Conservation (phyloP, 2,888 invertebrate species). For the Phyto melanocephala region DNA sequence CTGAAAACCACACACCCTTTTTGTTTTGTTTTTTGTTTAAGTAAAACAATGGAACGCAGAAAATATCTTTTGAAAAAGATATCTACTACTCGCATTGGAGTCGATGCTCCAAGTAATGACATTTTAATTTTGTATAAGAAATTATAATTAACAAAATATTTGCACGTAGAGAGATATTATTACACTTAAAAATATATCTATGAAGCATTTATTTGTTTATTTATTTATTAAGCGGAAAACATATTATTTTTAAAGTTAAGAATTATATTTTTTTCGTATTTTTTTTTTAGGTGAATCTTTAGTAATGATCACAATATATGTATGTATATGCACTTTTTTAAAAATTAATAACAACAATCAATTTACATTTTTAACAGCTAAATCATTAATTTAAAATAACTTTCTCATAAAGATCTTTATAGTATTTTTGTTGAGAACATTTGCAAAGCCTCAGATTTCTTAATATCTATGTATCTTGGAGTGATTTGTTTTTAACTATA, state of each 20-base stretch:
- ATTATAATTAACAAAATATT: not conserved
- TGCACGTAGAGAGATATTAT: slow-evolving; percentile 11
- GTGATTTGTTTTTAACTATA: not conserved
- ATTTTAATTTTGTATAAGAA: too few species aligned
- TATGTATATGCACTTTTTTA: too few species aligned
- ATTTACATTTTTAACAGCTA: slow-evolving; percentile 44
- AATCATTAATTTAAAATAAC: slow-evolving; percentile 44
- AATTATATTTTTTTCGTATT: not conserved
- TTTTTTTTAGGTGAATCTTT: not conserved
- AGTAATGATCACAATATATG: slow-evolving; percentile 44
- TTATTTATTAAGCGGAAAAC: not conserved
- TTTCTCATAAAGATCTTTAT: not conserved
- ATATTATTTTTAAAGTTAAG: not conserved
- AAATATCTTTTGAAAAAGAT: too few species aligned
- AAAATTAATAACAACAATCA: slow-evolving; percentile 52
- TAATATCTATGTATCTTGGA: not conserved
- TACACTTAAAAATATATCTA: not conserved
- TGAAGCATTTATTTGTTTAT: not conserved
- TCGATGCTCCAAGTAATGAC: too few species aligned
- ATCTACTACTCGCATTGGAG: too few species aligned
- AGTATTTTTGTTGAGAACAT: not conserved
- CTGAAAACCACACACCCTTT: too few species aligned
- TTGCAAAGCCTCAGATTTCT: slow-evolving; percentile 20
- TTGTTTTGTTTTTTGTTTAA: too few species aligned
- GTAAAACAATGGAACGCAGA: too few species aligned